These are phyloP conservation scores for Brachionus rubens DNA, from an alignment of 1,140 invertebrate species.

Conservation along the genomic window DNA sequence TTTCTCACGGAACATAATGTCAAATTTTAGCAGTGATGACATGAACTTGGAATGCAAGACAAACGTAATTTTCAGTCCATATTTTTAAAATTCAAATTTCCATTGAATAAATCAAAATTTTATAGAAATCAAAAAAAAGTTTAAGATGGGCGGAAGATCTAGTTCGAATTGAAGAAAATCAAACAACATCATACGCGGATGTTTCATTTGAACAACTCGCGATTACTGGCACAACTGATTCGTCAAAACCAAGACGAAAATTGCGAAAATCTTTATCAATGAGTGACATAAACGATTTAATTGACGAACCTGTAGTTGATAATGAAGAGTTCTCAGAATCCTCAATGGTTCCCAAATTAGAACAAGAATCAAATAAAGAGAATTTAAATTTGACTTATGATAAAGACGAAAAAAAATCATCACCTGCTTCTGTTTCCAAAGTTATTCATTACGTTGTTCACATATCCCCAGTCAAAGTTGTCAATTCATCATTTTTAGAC, in stretches of 20 bases:
- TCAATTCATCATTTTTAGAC: neutral
- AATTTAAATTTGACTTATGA: conserved; percentile 19
- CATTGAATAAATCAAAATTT: too few relatives aligned
- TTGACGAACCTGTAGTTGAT: neutral
- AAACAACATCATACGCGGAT: too few relatives aligned
- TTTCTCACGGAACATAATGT: neutral
- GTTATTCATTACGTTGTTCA: neutral
- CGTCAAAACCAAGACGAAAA: neutral
- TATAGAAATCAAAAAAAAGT: conserved; percentile 29
- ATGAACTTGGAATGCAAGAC: conserved; percentile 4
- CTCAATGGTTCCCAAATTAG: neutral
- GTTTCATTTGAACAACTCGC: too few relatives aligned
- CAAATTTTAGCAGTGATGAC: conserved; percentile 9
- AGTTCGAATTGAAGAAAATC: conserved; percentile 25
- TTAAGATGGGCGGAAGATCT: conserved; percentile 35
- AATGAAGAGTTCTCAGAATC: neutral
- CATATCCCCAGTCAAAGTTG: neutral
- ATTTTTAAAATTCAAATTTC: too few relatives aligned
- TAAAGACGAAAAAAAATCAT: neutral
- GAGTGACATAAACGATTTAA: conserved; percentile 16
- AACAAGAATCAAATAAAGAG: neutral
- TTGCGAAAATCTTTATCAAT: conserved; percentile 7
- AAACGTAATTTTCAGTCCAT: neutral
- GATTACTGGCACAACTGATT: neutral
- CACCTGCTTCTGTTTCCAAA: neutral